Evolutionary conservation across 2,797 vertebrate genomes (phyloP).

Genomic region (Eupleurogrammus muticus): DNA sequence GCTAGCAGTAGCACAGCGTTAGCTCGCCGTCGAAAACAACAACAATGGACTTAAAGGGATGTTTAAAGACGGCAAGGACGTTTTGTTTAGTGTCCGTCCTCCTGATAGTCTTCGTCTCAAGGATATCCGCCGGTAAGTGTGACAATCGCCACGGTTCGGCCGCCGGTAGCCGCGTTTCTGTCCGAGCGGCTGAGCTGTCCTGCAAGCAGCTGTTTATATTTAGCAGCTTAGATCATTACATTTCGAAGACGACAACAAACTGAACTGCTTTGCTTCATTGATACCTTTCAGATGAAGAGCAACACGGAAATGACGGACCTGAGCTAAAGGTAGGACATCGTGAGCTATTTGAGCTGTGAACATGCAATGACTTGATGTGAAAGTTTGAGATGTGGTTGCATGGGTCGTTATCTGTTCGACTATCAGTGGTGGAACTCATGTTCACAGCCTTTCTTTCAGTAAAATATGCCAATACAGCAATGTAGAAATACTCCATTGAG

Average conservation of each 20-base stretch:
- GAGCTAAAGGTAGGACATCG: conserved; percentile 72
- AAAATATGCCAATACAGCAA: too few species aligned
- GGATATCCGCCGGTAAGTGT: conserved; percentile 79
- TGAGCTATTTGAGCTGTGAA: neutral
- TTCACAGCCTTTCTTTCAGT: too few species aligned
- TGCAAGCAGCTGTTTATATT: conserved; percentile 31
- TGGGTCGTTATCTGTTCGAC: too few species aligned
- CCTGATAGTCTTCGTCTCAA: conserved; percentile 60
- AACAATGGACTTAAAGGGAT: conserved; percentile 63
- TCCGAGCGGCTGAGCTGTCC: neutral
- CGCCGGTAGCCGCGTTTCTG: neutral
- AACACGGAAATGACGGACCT: conserved; percentile 63
- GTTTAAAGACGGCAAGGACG: conserved; percentile 53
- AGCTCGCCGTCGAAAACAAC: conserved; percentile 48
- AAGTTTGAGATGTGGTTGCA: neutral
- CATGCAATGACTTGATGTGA: neutral
- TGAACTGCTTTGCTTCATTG: conserved; percentile 10
- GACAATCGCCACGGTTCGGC: neutral
- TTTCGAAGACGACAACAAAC: neutral
- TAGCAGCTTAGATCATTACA: neutral
- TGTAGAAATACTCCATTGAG: too few species aligned
- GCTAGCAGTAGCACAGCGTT: conserved; percentile 74
- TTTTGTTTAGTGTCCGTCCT: conserved; percentile 65
- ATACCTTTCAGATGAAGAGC: conserved; percentile 72
- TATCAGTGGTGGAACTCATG: too few species aligned